phyloP scores from a whole-genome alignment of 1,140 invertebrate genomes.

The Plodia interpunctella region DNA sequence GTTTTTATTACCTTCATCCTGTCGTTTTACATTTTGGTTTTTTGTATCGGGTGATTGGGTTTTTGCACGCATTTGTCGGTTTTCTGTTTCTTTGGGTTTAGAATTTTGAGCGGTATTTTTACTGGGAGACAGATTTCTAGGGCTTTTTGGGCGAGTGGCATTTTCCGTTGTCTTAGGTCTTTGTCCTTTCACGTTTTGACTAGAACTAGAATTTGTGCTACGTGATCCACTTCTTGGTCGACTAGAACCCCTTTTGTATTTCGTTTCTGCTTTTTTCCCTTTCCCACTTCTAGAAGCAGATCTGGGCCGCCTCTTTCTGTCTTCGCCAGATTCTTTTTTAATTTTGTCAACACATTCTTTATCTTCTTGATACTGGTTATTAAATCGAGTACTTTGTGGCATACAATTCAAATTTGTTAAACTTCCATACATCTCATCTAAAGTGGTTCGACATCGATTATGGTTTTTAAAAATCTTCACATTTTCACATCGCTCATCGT shows the following conservation, averaged over 20 bases:
- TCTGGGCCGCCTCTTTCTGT: neutral
- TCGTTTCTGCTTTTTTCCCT: neutral
- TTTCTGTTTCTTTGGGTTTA: neutral
- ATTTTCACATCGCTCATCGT: conserved; percentile 30
- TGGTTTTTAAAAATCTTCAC: neutral
- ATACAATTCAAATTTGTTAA: too few relatives aligned
- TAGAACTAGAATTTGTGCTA: neutral
- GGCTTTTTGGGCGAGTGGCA: neutral
- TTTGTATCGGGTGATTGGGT: neutral
- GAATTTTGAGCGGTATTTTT: neutral
- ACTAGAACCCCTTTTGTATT: neutral
- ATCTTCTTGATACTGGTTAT: neutral
- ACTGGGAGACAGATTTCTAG: neutral
- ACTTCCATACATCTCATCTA: neutral
- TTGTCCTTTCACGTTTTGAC: neutral
- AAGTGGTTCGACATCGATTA: neutral
- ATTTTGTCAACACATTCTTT: neutral
- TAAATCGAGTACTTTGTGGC: neutral
- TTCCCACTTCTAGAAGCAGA: neutral
- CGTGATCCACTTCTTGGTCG: neutral
- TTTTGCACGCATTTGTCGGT: neutral
- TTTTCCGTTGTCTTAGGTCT: neutral
- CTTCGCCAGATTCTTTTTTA: neutral
- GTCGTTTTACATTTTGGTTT: neutral
- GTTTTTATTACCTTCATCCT: neutral